phyloP scores from a whole-genome alignment of 2,888 invertebrate species.

The Erannis defoliaria region DNA sequence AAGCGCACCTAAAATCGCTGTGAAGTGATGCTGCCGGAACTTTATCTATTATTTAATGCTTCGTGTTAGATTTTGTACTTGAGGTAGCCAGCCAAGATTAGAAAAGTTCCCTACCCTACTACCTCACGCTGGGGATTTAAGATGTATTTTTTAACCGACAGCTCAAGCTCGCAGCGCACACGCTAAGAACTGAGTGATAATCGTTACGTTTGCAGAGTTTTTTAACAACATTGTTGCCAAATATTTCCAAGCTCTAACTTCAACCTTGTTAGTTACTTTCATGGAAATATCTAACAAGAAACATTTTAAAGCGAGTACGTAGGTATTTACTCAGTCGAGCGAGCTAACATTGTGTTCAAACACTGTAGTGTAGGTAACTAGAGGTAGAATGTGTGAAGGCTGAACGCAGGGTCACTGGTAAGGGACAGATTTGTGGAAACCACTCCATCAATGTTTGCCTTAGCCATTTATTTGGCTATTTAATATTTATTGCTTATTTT shows the following conservation, averaged over 20 bases:
- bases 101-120: too few relatives aligned
- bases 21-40: too few relatives aligned
- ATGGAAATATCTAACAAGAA: constrained; percentile 34
- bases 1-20: too few relatives aligned
- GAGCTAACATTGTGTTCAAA: constrained; percentile 54
- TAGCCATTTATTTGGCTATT: constrained; percentile 42
- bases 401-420: constrained; percentile 58
- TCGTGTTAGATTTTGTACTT: too few relatives aligned
- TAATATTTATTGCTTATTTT: constrained; percentile 26
- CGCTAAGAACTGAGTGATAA: too few relatives aligned
- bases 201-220: too few relatives aligned
- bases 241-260: constrained; percentile 4
- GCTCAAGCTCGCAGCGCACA: too few relatives aligned
- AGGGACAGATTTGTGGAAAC: constrained; percentile 55
- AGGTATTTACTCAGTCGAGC: constrained; percentile 42
- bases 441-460: constrained; percentile 45
- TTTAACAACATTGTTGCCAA: neutral
- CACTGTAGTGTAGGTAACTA: constrained; percentile 49
- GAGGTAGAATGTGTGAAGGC: constrained; percentile 71
- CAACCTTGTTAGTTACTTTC: constrained; percentile 35
- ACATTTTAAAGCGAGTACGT: constrained; percentile 34
- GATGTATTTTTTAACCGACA: too few relatives aligned
- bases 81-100: too few relatives aligned
- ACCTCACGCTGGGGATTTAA: too few relatives aligned
- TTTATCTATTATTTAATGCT: too few relatives aligned